These are phyloP conservation scores for Venustoraphidia nigricollis DNA, from an alignment of 2,888 invertebrate genomes.

Conservation along the genomic window DNA sequence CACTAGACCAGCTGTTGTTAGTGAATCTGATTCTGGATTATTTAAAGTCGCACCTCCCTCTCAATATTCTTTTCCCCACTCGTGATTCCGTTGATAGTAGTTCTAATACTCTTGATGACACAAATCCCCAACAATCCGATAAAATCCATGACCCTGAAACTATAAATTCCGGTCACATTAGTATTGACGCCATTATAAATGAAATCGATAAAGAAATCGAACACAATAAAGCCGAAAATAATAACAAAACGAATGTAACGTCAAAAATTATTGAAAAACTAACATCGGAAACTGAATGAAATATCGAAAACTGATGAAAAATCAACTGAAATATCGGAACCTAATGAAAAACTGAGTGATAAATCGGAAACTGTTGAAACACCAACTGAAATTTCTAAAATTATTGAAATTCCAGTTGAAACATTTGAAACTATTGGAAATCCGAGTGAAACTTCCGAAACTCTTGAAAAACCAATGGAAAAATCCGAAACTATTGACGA, in stretches of 20 bases:
- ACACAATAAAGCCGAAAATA: neutral
- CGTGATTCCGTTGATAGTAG: no score
- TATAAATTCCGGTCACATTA: no score
- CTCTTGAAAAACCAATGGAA: neutral
- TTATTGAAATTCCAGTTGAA: no score
- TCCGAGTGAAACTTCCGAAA: neutral
- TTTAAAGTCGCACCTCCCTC: no score
- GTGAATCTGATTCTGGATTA: no score
- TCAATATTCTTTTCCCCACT: no score
- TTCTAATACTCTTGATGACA: neutral
- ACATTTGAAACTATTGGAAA: no score
- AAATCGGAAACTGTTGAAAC: neutral
- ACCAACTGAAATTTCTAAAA: no score
- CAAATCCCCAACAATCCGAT: neutral
- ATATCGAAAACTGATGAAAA: neutral
- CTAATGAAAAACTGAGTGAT: neutral
- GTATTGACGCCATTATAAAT: no score
- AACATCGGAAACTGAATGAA: constrained; percentile 1
- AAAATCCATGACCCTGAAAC: neutral
- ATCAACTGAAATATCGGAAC: neutral
- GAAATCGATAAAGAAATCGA: neutral
- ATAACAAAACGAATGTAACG: neutral
- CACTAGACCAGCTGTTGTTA: no score
- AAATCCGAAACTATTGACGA: neutral
- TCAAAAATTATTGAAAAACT: neutral